Conservation (phyloP, 2,113 vertebrate species). For the Halcyon senegalensis region DNA sequence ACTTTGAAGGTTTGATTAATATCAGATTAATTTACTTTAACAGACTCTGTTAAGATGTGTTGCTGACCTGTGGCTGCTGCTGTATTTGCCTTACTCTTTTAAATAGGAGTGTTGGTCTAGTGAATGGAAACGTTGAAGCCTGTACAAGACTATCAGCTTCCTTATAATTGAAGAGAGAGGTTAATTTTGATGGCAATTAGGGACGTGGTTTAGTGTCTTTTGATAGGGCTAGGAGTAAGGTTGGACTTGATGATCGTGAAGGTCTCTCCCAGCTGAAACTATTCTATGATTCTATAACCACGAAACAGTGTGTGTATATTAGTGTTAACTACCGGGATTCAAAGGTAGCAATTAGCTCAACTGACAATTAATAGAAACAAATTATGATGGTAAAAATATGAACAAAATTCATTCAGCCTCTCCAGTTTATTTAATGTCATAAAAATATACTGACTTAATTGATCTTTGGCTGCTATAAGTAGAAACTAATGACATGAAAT, state of each 20-base stretch:
- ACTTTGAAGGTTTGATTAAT: neutral
- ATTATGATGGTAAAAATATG: constrained; percentile 62
- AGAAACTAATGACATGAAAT: constrained; percentile 51
- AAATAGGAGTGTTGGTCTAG: neutral
- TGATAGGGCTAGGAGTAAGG: no score
- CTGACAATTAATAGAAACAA: constrained; percentile 68
- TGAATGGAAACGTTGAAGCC: constrained; percentile 9
- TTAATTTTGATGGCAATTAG: constrained; percentile 53
- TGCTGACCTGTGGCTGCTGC: neutral
- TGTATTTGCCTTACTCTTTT: neutral
- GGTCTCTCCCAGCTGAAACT: no score
- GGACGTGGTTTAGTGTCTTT: no score
- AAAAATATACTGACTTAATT: constrained; percentile 73
- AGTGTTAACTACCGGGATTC: constrained; percentile 46
- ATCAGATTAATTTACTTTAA: neutral
- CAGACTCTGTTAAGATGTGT: neutral
- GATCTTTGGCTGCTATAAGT: constrained; percentile 58
- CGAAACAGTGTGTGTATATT: constrained; percentile 54
- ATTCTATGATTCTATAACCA: no score
- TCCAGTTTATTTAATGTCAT: constrained; percentile 62
- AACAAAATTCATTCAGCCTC: constrained; percentile 68
- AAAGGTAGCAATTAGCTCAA: constrained; percentile 63
- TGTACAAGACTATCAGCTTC: constrained; percentile 34
- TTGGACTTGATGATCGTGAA: no score
- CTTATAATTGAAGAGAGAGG: constrained; percentile 50